Evolutionary conservation across 30 jellyfish, hydroid and myxozoan genomes (phyloP).

Genomic region (Aurelia sp.): DNA sequence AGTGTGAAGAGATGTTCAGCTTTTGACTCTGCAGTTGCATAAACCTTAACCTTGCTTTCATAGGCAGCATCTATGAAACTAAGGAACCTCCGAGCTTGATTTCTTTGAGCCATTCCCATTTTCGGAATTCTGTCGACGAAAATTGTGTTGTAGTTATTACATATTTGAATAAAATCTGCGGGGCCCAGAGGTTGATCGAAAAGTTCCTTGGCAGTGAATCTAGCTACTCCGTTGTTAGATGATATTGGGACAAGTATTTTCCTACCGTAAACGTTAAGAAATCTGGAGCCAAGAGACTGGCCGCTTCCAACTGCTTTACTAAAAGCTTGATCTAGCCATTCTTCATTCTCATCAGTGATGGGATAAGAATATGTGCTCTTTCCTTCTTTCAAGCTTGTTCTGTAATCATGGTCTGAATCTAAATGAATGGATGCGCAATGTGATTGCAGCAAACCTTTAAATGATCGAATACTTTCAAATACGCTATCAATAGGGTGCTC

Average conservation of each 20-base stretch:
- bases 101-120: conserved; percentile 75
- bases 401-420: conserved; percentile 74
- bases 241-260: conserved; percentile 76
- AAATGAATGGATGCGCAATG: conserved; percentile 61
- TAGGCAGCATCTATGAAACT: conserved; percentile 93
- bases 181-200: conserved; percentile 86
- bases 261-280: conserved; percentile 71
- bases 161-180: conserved; percentile 82
- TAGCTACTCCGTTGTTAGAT: conserved; percentile 78
- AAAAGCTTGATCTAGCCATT: conserved; percentile 71
- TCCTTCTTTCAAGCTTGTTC: conserved; percentile 72
- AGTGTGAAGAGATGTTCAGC: conserved; percentile 73
- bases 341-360: conserved; percentile 33
- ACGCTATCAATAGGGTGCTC: conserved; percentile 57
- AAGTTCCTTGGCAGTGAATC: conserved; percentile 76
- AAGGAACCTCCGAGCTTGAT: conserved; percentile 86
- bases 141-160: conserved; percentile 65
- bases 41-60: conserved; percentile 74
- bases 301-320: conserved; percentile 58
- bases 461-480: conserved; percentile 60
- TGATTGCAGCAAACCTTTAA: conserved; percentile 48
- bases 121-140: conserved; percentile 82
- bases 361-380: conserved; percentile 67
- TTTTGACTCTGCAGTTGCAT: conserved; percentile 79
- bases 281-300: conserved; percentile 31